These are phyloP conservation scores for Micropoecilia bifurca DNA, from an alignment of 2,797 vertebrate genomes.

Conservation along the genomic window DNA sequence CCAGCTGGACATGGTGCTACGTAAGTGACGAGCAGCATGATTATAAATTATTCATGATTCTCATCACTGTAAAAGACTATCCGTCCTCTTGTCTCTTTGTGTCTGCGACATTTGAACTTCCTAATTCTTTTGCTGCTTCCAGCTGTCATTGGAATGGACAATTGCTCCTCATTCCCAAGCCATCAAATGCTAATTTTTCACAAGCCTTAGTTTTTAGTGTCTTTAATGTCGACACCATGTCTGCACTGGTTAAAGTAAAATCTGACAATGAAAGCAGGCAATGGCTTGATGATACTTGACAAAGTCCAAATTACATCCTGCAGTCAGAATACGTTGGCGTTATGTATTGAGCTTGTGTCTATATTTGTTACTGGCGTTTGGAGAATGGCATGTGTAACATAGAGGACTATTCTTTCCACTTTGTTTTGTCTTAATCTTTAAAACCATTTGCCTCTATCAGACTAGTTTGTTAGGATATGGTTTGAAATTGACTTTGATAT, in stretches of 20 bases:
- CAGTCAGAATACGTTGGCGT: not conserved
- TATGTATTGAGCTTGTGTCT: not conserved
- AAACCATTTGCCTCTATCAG: not conserved
- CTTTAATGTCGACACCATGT: not conserved
- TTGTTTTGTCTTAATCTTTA: not conserved
- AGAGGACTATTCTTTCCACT: not conserved
- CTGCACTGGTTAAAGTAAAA: not conserved
- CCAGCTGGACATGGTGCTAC: slow-evolving; percentile 56
- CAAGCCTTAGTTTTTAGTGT: slow-evolving; percentile 8
- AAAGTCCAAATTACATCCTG: not conserved
- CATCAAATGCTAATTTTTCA: slow-evolving; percentile 10
- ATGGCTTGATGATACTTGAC: no score
- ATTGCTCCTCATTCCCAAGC: slow-evolving; percentile 1
- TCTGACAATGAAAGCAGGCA: no score
- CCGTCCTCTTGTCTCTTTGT: slow-evolving; percentile 33
- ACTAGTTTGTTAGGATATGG: not conserved
- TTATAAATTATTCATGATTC: slow-evolving; percentile 80
- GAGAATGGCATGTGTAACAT: not conserved
- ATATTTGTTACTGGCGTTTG: not conserved
- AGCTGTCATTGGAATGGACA: slow-evolving; percentile 35
- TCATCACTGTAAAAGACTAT: slow-evolving; percentile 68
- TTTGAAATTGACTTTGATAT: not conserved
- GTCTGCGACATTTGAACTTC: slow-evolving; percentile 28
- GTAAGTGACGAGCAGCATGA: slow-evolving; percentile 65
- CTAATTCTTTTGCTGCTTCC: slow-evolving; percentile 60